These are phyloP conservation scores for Sesamia nonagrioides DNA, from an alignment of 1,140 invertebrate genomes.

Conservation along the genomic window DNA sequence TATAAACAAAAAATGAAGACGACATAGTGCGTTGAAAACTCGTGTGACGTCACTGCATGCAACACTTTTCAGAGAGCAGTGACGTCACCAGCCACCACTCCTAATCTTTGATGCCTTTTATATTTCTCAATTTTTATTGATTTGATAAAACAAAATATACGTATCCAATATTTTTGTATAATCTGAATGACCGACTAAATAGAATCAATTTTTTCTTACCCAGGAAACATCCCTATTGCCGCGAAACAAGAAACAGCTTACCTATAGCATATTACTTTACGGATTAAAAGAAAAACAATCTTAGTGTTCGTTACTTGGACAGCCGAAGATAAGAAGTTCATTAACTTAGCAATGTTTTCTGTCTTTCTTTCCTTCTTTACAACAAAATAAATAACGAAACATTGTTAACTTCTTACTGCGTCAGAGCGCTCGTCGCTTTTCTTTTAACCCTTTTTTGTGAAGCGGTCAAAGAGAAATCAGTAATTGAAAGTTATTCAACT, in stretches of 20 bases:
- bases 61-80: too few relatives aligned
- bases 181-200: too few relatives aligned
- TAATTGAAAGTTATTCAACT: neutral
- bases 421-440: neutral
- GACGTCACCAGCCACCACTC: too few relatives aligned
- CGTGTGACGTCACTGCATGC: too few relatives aligned
- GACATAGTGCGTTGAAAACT: too few relatives aligned
- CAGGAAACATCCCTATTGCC: too few relatives aligned
- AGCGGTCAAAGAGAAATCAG: neutral
- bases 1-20: too few relatives aligned
- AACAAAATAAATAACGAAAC: neutral
- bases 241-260: neutral
- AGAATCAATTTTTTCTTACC: too few relatives aligned
- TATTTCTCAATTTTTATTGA: too few relatives aligned
- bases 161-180: too few relatives aligned
- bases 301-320: neutral
- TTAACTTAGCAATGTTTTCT: neutral
- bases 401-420: neutral
- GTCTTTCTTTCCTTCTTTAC: neutral
- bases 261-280: neutral
- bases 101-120: too few relatives aligned
- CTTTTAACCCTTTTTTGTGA: neutral
- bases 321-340: neutral
- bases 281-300: conserved; percentile 1
- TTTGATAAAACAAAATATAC: too few relatives aligned